Evolutionary conservation across 2,888 invertebrate species (phyloP).

Genomic region (Morpho helenor): DNA sequence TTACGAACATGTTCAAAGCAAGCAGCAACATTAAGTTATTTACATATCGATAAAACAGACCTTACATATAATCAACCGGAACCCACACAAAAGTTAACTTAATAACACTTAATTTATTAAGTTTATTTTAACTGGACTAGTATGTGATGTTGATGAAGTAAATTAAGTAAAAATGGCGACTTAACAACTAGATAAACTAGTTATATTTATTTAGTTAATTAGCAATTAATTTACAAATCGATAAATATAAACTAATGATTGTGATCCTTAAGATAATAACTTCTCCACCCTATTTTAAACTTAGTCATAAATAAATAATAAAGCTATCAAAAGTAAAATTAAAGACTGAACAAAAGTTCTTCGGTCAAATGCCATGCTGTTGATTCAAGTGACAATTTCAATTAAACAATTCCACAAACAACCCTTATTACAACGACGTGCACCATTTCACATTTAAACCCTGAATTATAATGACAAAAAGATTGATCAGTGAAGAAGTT

Average conservation of each 20-base stretch:
- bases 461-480: slow-evolving; percentile 39
- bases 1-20: no score
- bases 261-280: slow-evolving; percentile 10
- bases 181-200: slow-evolving; percentile 13
- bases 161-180: slow-evolving; percentile 5
- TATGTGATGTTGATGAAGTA: not conserved
- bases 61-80: no score
- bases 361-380: slow-evolving; percentile 14
- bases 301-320: slow-evolving; percentile 29
- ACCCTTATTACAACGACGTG: slow-evolving; percentile 67
- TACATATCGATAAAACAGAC: no score
- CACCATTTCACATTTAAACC: slow-evolving; percentile 50
- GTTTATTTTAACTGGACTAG: not conserved
- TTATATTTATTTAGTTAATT: not conserved
- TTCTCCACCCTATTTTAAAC: slow-evolving; percentile 26
- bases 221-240: no score
- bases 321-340: slow-evolving; percentile 30
- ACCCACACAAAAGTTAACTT: not conserved
- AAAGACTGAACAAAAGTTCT: slow-evolving; percentile 24
- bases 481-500: not conserved
- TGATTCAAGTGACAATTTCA: slow-evolving; percentile 16
- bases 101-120: not conserved
- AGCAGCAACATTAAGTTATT: no score
- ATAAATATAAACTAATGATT: slow-evolving; percentile 2
- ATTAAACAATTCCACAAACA: slow-evolving; percentile 32